These are phyloP conservation scores for Pampus argenteus DNA, from an alignment of 2,797 vertebrate species.

Conservation along the genomic window DNA sequence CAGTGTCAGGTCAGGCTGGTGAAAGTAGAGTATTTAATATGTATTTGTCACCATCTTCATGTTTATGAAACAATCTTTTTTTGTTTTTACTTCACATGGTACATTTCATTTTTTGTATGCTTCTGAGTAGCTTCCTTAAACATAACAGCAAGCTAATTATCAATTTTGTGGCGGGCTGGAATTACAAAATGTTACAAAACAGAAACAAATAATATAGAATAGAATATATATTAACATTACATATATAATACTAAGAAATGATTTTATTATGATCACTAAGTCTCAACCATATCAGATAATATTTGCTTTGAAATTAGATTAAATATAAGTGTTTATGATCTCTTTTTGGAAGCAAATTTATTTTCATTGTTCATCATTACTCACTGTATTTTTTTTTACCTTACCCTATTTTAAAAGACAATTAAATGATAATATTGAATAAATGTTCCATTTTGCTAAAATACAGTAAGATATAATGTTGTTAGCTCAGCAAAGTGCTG, in stretches of 20 bases:
- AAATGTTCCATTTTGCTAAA: not conserved
- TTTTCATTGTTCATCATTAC: too few species aligned
- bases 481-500: not conserved
- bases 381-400: too few species aligned
- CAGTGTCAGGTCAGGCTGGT: slow-evolving; percentile 15
- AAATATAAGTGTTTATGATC: not conserved
- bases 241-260: not conserved
- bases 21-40: not conserved
- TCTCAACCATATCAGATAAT: not conserved
- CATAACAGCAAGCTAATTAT: not conserved
- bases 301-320: too few species aligned
- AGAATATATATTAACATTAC: not conserved
- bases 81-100: not conserved
- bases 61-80: slow-evolving; percentile 5
- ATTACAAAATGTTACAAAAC: not conserved
- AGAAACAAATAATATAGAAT: not conserved
- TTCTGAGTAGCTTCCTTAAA: not conserved
- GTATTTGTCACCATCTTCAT: slow-evolving; percentile 13
- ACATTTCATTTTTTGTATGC: not conserved
- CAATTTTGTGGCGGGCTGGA: not conserved
- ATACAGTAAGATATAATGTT: not conserved
- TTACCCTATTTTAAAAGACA: too few species aligned
- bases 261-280: not conserved
- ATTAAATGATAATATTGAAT: not conserved
- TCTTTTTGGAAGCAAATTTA: not conserved